Evolutionary conservation across 2,113 vertebrate genomes (phyloP).

Genomic region (Hemiscyllium ocellatum): DNA sequence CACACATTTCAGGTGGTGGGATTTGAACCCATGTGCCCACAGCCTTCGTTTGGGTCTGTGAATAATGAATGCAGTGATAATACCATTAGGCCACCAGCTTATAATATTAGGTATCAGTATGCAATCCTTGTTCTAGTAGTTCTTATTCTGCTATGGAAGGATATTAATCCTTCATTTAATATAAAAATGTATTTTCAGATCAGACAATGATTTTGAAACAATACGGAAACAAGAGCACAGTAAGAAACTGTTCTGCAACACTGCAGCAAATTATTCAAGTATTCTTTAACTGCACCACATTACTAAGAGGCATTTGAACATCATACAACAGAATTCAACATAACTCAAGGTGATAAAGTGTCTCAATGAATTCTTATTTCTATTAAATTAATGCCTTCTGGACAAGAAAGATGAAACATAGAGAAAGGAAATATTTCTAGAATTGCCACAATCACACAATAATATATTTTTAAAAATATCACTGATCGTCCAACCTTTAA

Average conservation of each 20-base stretch:
- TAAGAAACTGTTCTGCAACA: neutral
- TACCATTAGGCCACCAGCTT: neutral
- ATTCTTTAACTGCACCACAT: neutral
- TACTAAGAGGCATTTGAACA: neutral
- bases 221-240: neutral
- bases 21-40: neutral
- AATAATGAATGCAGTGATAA: too few relatives aligned
- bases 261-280: neutral
- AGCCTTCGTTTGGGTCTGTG: too few relatives aligned
- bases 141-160: neutral
- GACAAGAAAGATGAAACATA: neutral
- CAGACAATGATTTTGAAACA: neutral
- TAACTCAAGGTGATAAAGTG: neutral
- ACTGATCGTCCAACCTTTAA: neutral
- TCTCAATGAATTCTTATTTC: neutral
- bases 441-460: neutral
- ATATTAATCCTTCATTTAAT: neutral
- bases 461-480: neutral
- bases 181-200: neutral
- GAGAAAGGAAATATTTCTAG: neutral
- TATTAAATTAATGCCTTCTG: constrained; percentile 4
- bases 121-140: neutral
- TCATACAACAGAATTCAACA: neutral
- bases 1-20: neutral
- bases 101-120: too few relatives aligned